Evolutionary conservation across 2,797 vertebrate genomes (phyloP).

Genomic region (Betta splendens): DNA sequence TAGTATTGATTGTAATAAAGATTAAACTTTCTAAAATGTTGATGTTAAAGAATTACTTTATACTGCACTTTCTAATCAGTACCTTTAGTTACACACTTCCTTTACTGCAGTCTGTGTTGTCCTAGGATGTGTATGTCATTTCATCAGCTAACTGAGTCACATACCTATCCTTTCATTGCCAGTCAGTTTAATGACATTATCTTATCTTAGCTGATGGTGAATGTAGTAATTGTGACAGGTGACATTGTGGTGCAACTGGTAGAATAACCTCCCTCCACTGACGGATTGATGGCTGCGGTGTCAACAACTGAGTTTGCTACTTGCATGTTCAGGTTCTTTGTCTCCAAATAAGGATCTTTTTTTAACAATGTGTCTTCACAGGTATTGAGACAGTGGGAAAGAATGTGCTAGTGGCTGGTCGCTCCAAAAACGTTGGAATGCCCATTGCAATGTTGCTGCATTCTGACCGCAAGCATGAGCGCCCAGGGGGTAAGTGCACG

Average conservation of each 20-base stretch:
- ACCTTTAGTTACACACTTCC: too few species aligned
- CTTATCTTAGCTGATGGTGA: neutral
- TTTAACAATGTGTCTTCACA: slow-evolving; percentile 45
- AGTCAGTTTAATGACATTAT: neutral
- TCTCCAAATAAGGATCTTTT: neutral
- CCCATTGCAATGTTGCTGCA: slow-evolving; percentile 93
- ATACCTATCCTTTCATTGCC: neutral
- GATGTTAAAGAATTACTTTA: too few species aligned
- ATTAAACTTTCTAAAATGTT: too few species aligned
- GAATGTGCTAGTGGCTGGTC: slow-evolving; percentile 91
- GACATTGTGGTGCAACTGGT: neutral
- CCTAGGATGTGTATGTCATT: too few species aligned
- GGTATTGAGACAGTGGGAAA: slow-evolving; percentile 85
- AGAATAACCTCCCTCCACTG: neutral
- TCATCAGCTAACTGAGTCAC: neutral
- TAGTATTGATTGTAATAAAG: too few species aligned
- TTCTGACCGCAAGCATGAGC: slow-evolving; percentile 88
- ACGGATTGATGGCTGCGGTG: too few species aligned
- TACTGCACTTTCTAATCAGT: too few species aligned
- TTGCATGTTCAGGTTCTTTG: neutral
- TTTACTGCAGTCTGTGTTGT: too few species aligned
- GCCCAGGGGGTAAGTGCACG: slow-evolving; percentile 86
- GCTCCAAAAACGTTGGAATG: slow-evolving; percentile 95
- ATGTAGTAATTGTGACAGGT: slow-evolving; percentile 3
- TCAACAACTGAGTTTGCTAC: neutral